These are phyloP conservation scores for Dendrolimus houi DNA, from an alignment of 2,888 invertebrate genomes.

Conservation along the genomic window DNA sequence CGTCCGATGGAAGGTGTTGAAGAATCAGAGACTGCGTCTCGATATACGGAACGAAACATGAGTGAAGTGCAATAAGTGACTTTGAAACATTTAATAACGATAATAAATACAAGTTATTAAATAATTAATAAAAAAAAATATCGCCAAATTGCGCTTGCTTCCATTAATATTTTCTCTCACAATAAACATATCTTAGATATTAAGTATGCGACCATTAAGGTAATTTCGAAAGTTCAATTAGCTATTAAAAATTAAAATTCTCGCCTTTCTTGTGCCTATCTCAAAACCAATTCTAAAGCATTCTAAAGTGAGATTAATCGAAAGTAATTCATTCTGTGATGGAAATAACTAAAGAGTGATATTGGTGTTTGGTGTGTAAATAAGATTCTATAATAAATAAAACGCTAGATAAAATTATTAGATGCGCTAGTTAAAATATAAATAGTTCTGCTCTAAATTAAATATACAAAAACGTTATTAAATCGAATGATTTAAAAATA, in stretches of 20 bases:
- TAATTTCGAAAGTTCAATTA: conserved; percentile 40
- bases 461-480: neutral
- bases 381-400: conserved; percentile 19
- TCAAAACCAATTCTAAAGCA: conserved; percentile 54
- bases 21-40: conserved; percentile 69
- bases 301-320: conserved; percentile 47
- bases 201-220: conserved; percentile 53
- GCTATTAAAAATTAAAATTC: conserved; percentile 42
- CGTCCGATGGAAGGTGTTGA: conserved; percentile 67
- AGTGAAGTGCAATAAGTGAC: conserved; percentile 24
- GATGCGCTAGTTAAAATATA: conserved; percentile 36
- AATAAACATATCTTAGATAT: conserved; percentile 60
- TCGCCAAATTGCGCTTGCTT: conserved; percentile 75
- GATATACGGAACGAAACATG: conserved; percentile 71
- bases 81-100: conserved; percentile 22
- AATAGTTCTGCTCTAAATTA: neutral
- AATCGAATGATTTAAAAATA: no score
- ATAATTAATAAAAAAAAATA: conserved; percentile 21
- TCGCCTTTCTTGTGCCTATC: conserved; percentile 72
- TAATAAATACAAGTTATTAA: conserved; percentile 13
- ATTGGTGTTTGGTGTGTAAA: conserved; percentile 46
- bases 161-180: conserved; percentile 62
- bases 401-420: conserved; percentile 15
- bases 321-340: conserved; percentile 58
- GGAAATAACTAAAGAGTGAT: conserved; percentile 48